Conservation (phyloP, 2,888 invertebrate species). For the Scrobipalpa atriplicella region DNA sequence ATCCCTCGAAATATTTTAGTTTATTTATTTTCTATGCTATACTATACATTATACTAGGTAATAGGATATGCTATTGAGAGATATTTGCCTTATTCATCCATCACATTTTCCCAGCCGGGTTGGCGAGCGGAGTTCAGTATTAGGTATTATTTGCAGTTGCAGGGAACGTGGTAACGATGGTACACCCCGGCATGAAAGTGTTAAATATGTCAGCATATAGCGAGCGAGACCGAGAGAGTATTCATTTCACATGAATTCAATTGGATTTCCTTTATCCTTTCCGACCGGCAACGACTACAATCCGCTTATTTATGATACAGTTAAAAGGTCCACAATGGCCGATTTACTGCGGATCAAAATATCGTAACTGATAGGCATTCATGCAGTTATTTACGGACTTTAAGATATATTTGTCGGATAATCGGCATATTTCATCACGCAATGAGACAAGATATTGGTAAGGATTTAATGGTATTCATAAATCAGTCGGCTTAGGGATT, state of each 20-base stretch:
- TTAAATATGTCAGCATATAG: neutral
- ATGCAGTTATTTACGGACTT: neutral
- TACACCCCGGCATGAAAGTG: no score
- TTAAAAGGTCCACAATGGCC: neutral
- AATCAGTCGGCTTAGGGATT: neutral
- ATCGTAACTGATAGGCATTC: conserved; percentile 13
- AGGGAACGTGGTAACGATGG: no score
- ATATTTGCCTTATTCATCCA: no score
- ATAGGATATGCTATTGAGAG: no score
- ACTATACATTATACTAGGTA: no score
- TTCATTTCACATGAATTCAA: neutral
- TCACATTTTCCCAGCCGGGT: no score
- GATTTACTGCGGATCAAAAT: conserved; percentile 25
- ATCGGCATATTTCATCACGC: conserved; percentile 2
- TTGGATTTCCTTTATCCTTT: neutral
- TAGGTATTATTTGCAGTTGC: no score
- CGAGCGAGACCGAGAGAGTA: neutral
- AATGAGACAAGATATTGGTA: neutral
- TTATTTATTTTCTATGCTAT: no score
- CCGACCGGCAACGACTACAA: neutral
- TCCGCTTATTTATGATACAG: conserved; percentile 14
- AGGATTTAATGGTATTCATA: neutral
- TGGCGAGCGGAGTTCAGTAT: no score
- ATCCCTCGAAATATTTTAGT: no score
- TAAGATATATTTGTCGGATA: conserved; percentile 8